Evolutionary conservation across 2,888 invertebrate species (phyloP).

Genomic region (Zelleria hepariella): DNA sequence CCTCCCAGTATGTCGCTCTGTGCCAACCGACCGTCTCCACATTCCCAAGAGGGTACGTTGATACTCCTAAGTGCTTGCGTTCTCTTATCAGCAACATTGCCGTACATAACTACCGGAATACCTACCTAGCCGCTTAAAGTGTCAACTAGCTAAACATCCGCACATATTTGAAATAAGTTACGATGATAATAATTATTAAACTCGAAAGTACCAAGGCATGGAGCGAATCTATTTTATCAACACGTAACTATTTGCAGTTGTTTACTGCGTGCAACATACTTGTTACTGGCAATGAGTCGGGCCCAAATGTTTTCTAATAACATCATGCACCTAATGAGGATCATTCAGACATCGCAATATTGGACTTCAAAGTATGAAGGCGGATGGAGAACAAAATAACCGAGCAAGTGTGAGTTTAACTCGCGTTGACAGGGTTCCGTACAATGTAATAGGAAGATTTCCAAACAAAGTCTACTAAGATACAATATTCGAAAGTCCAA

Average conservation of each 20-base stretch:
- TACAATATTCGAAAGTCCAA: no score
- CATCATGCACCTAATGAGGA: constrained; percentile 3
- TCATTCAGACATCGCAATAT: no score
- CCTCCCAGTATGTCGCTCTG: neutral
- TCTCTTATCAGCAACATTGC: neutral
- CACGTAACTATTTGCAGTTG: constrained; percentile 2
- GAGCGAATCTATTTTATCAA: constrained; percentile 4
- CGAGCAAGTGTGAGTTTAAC: no score
- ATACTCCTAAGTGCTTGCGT: neutral
- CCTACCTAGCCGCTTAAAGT: neutral
- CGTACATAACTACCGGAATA: neutral
- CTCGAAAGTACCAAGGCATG: neutral
- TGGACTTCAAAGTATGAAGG: no score
- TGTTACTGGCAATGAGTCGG: neutral
- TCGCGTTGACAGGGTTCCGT: no score
- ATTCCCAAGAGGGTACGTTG: neutral
- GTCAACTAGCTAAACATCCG: neutral
- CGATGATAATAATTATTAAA: neutral
- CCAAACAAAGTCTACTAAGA: no score
- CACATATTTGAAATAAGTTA: neutral
- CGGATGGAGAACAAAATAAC: no score
- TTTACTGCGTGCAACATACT: constrained; percentile 3
- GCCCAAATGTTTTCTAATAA: constrained; percentile 2
- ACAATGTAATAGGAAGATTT: no score
- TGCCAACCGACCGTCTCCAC: neutral